Evolutionary conservation across 2,797 vertebrate species (phyloP), one percentile per base, ranked within the genome.

Genomic region (Melanotaenia parkinsoni): DNA sequence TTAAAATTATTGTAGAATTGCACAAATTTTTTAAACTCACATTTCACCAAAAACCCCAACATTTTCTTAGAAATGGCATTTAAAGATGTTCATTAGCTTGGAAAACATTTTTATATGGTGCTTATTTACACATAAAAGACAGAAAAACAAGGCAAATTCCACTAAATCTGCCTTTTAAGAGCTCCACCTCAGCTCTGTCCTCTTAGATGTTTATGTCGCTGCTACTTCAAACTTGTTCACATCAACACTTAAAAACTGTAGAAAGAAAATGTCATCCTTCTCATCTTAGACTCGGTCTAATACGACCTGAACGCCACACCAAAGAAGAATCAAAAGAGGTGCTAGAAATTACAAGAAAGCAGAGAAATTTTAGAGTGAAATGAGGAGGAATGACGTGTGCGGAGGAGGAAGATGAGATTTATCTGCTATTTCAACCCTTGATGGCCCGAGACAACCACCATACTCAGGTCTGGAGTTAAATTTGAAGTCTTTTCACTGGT

Each of bases 211-310:
- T 54, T 58, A 57, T 43, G 6, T 9, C 20, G 57, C 10, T 5
- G 11, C 40, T 20, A 30, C 60, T 76, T 77, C 68, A 69, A 0
- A 65, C 30, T 56, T 22, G 50, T 22, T 67, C 50, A 62, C 79
- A 38, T 84, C 70, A 82, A 72, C 77, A 67, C 70, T 67, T 37
- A 12, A 1, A 40, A 65, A 35, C 72, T 18, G 67, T 0, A 60
- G 67, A 30, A 58, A 20, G 57, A 20, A 45, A 65, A 66, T 63
- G 61, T 72, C 81, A 35, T 26, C 60, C 50, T 38, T 58, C 61
- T 58, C 58, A 6, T 16, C 10, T 28, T 28, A 28, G 16, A 58
- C 63, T n/a, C 22, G 43, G 3, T 43, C 32, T 28, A 33, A 58
- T 47, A 2, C 9, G 69, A 80, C 77, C 73, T 40, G 50, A 63